Percentiles rank a stretch among this genome's conserved stretches.
Conservation (phyloP, 2,797 vertebrate species). For the Microctenopoma stevenorrisi region DNA sequence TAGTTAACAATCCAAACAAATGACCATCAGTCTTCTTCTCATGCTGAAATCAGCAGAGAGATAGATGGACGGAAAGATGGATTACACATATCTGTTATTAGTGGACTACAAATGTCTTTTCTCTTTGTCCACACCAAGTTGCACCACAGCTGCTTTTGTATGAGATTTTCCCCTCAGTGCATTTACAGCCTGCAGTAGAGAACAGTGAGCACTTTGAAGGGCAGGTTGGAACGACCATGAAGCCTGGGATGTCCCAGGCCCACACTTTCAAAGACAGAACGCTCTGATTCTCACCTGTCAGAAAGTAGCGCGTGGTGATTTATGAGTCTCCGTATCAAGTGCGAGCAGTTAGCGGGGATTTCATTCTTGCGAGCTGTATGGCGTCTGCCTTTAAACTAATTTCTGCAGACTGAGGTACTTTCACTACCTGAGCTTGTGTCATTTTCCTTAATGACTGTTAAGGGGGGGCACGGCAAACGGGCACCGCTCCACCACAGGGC, state of each 20-base stretch:
- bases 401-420: conserved; percentile 61
- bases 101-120: background rate
- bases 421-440: conserved; percentile 61
- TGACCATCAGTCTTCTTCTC: too few relatives aligned
- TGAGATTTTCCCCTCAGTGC: background rate
- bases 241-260: conserved; percentile 25
- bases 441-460: conserved; percentile 77
- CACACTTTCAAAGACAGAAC: conserved; percentile 49
- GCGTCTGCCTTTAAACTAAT: conserved; percentile 69
- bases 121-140: background rate
- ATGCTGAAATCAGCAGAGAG: too few relatives aligned
- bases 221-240: conserved; percentile 19
- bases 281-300: conserved; percentile 65
- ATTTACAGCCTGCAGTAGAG: conserved; percentile 20
- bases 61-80: too few relatives aligned
- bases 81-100: background rate
- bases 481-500: conserved; percentile 46
- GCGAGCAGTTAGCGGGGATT: conserved; percentile 39
- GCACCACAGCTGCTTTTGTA: background rate
- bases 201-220: conserved; percentile 33
- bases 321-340: conserved; percentile 49
- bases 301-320: conserved; percentile 63
- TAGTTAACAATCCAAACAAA: too few relatives aligned
- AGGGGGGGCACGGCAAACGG: conserved; percentile 65
- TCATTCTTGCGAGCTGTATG: conserved; percentile 42